Base-by-base conservation (phyloP, 2,113 vertebrate genomes). In the Chrysochloris asiatica region DNA sequence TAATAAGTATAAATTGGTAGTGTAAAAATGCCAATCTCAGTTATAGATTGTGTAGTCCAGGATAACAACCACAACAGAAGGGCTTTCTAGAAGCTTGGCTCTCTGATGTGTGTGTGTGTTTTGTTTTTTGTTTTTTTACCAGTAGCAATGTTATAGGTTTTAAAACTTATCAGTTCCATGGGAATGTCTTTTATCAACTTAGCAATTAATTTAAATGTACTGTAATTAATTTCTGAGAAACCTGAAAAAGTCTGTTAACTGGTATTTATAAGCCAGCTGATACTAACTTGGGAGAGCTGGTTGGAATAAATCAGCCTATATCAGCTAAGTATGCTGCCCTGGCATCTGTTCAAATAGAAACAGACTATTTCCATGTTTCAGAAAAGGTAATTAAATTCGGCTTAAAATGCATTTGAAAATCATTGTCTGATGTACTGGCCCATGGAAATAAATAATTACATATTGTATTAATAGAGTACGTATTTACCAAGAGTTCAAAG, bases 161-260 rank as follows among this genome's bases (percentile, higher is more conserved):
- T 63, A 93, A 93, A 93, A 75, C 22, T 71, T 90, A 54, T 63
- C 13, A 22, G 22, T 90, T 90, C 81, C 38, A 78, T 89, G 76
- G 63, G 69, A 95, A 95, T 96, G 65, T 30, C n/a, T 80, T 94
- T 86, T 88, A 90, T 94, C 83, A 94, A 94, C 26, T 84, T 96
- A 50, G 43, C 73, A 90, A 88, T 94, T 96, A 95, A 96, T 96
- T 88, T 93, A 94, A 89, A 95, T 93, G 43, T 95, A 85, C 22
- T 91, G 19, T 92, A 94, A 96, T 92, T 96, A 95, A 96, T 96
- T 97, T 94, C 54, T 71, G 86, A 92, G 77, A 96, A 94, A 95
- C 86, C 73, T 92, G 48, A 11, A 95, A 95, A 96, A 86, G 67
- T 85, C 90, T 93, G 79, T 94, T 96, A 94, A 21, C n/a, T 93